These are phyloP conservation scores for Falco biarmicus DNA, from an alignment of 2,797 vertebrate genomes.

Conservation along the genomic window DNA sequence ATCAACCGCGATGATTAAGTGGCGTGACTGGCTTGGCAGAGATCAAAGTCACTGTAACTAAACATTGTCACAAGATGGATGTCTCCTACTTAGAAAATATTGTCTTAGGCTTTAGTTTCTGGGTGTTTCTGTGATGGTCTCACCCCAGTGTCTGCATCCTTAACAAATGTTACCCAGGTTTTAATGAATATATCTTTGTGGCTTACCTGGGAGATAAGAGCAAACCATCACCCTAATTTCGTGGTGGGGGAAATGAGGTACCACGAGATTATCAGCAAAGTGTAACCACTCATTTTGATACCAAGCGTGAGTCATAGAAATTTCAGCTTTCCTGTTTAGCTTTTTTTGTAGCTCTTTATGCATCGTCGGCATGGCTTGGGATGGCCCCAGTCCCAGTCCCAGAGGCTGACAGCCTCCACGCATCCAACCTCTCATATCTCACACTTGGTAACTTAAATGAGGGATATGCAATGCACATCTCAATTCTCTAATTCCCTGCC, in stretches of 20 bases:
- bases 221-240: background rate
- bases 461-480: background rate
- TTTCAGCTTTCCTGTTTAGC: background rate
- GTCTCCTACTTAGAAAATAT: constrained; percentile 40
- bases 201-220: background rate
- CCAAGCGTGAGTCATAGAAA: background rate
- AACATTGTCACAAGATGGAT: constrained; percentile 48
- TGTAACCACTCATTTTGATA: background rate
- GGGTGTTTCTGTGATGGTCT: background rate
- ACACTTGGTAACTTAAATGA: background rate
- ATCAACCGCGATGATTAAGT: constrained; percentile 45
- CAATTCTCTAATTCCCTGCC: background rate
- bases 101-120: constrained; percentile 38
- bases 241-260: background rate
- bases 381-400: background rate
- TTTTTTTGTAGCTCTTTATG: background rate
- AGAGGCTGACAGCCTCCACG: background rate
- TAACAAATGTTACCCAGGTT: background rate
- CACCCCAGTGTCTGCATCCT: background rate
- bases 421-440: background rate
- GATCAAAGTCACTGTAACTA: constrained; percentile 53
- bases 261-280: background rate
- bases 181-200: background rate
- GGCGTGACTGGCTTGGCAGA: constrained; percentile 26
- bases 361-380: background rate